Conservation (phyloP, 2,113 vertebrate species). For the Bos indicus region DNA sequence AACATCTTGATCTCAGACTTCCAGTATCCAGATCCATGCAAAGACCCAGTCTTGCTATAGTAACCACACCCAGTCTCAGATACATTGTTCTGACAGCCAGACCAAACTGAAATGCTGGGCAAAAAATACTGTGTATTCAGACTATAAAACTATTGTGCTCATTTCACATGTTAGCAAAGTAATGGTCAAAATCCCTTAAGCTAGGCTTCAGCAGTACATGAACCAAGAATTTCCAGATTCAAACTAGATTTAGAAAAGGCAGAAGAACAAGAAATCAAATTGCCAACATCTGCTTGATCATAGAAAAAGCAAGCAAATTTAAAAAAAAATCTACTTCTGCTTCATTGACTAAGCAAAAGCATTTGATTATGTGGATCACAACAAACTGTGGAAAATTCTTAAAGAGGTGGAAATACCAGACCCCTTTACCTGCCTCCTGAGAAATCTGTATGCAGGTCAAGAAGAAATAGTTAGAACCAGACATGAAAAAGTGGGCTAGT, state of each 20-base stretch:
- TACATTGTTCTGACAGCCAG: background rate
- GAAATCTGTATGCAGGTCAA: background rate
- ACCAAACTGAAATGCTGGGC: background rate
- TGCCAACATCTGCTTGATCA: background rate
- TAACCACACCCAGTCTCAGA: background rate
- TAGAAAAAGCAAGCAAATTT: background rate
- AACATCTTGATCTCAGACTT: background rate
- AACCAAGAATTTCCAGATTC: background rate
- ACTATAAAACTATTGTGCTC: background rate
- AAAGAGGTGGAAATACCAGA: background rate
- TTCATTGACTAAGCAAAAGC: background rate
- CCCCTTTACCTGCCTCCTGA: background rate
- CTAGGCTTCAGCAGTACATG: background rate
- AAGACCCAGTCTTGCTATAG: background rate
- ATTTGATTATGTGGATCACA: background rate
- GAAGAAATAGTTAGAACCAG: background rate
- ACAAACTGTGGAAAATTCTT: background rate
- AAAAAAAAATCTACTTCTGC: background rate
- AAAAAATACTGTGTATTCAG: background rate
- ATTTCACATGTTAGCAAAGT: background rate
- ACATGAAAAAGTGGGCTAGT: background rate
- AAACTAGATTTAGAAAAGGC: background rate
- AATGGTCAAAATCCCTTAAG: background rate
- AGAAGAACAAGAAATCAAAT: background rate
- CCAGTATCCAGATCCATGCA: background rate